Percentiles rank a stretch among this genome's conserved stretches.
These are phyloP conservation scores for Mobula birostris DNA, from an alignment of 2,113 vertebrate genomes.

Conservation along the genomic window DNA sequence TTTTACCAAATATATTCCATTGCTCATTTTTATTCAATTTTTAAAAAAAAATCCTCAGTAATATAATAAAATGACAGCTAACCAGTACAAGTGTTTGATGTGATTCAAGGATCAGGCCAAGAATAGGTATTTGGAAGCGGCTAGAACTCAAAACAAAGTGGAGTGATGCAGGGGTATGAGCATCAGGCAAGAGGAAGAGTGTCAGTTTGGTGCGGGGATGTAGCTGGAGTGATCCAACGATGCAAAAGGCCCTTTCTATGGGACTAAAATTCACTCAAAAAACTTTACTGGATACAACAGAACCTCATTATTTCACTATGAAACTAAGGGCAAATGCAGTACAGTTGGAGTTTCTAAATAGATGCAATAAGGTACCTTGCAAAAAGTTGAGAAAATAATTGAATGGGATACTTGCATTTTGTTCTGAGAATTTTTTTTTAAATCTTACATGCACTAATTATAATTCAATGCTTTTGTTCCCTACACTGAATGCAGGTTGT, in stretches of 20 bases:
- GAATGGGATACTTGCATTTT: not conserved
- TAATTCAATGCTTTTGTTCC: too few species aligned
- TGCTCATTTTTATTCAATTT: not conserved
- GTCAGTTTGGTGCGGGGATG: not conserved
- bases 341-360: too few species aligned
- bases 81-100: not conserved
- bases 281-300: not conserved
- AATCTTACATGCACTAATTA: not conserved
- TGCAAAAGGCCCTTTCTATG: not conserved
- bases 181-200: not conserved
- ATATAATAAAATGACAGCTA: not conserved
- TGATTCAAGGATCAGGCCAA: not conserved
- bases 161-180: not conserved
- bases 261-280: not conserved
- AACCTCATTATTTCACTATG: not conserved
- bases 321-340: not conserved
- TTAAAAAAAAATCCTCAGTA: not conserved
- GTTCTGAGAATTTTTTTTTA: not conserved
- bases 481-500: too few species aligned
- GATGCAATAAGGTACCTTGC: too few species aligned
- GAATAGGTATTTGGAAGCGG: not conserved
- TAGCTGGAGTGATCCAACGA: not conserved
- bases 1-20: not conserved
- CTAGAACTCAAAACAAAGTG: not conserved
- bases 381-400: too few species aligned